phyloP scores from a whole-genome alignment of 2,888 invertebrate genomes.

The Cantharis rufa region DNA sequence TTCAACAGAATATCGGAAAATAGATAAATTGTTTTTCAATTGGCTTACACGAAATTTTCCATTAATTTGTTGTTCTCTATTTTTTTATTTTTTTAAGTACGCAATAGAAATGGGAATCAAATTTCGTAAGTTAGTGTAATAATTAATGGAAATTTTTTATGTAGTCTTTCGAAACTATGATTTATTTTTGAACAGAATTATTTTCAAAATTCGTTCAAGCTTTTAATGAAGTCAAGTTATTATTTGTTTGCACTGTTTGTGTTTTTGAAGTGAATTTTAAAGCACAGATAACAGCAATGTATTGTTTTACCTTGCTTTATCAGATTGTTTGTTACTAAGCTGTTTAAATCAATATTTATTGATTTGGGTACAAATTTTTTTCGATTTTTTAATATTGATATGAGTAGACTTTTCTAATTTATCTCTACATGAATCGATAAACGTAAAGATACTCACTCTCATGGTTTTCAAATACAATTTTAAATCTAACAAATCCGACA shows the following conservation, averaged over 20 bases:
- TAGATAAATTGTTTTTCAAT: too few species aligned
- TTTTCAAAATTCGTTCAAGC: background rate
- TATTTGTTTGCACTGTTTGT: background rate
- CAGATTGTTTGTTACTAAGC: background rate
- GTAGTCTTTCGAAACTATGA: background rate
- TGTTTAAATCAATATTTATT: background rate
- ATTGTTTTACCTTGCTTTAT: background rate
- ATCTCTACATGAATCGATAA: background rate
- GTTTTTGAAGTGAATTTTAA: background rate
- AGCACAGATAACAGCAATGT: too few species aligned
- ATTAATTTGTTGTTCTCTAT: too few species aligned
- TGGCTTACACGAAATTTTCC: too few species aligned
- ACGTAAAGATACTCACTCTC: constrained; percentile 1
- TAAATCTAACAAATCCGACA: background rate
- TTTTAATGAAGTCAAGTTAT: background rate
- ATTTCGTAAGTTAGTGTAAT: background rate
- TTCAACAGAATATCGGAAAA: too few species aligned
- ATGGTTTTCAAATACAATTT: background rate
- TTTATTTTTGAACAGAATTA: background rate
- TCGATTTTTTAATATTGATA: too few species aligned
- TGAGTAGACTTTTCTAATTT: background rate
- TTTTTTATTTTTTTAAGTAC: background rate
- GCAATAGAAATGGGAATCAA: background rate
- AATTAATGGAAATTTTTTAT: background rate
- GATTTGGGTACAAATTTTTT: background rate